Evolutionary conservation across 2,888 invertebrate species (phyloP).

Genomic region (Ectropis crepuscularia): DNA sequence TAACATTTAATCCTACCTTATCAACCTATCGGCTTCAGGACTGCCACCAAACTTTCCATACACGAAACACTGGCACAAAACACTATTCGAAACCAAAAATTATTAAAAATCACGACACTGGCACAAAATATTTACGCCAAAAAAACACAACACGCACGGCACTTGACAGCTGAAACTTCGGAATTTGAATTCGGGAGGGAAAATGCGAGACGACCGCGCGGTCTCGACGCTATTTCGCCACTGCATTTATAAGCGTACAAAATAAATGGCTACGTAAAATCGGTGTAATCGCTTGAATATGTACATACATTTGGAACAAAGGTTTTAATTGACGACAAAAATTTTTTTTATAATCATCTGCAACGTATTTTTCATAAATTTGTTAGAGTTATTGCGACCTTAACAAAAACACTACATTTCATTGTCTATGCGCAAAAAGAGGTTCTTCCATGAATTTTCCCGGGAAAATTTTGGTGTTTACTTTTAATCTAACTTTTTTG

Average conservation of each 20-base stretch:
- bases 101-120: conserved; percentile 16
- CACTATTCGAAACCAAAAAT: conserved; percentile 11
- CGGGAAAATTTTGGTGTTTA: conserved; percentile 17
- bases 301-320: too few species aligned
- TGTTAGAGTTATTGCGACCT: too few species aligned
- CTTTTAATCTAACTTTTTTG: conserved; percentile 27
- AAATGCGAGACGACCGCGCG: conserved; percentile 21
- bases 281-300: too few species aligned
- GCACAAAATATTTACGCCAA: conserved; percentile 11
- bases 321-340: too few species aligned
- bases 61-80: conserved; percentile 13
- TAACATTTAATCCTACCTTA: conserved; percentile 26
- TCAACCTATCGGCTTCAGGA: conserved; percentile 18
- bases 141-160: conserved; percentile 31
- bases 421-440: background rate
- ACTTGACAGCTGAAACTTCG: conserved; percentile 29
- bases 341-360: too few species aligned
- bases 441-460: conserved; percentile 16
- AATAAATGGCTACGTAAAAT: too few species aligned
- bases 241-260: conserved; percentile 12
- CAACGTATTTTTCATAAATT: too few species aligned
- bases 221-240: conserved; percentile 9
- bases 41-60: conserved; percentile 23
- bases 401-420: too few species aligned
- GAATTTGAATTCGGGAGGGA: conserved; percentile 19